These are phyloP conservation scores for Columba livia DNA, from an alignment of 2,113 vertebrate genomes.

Conservation along the genomic window DNA sequence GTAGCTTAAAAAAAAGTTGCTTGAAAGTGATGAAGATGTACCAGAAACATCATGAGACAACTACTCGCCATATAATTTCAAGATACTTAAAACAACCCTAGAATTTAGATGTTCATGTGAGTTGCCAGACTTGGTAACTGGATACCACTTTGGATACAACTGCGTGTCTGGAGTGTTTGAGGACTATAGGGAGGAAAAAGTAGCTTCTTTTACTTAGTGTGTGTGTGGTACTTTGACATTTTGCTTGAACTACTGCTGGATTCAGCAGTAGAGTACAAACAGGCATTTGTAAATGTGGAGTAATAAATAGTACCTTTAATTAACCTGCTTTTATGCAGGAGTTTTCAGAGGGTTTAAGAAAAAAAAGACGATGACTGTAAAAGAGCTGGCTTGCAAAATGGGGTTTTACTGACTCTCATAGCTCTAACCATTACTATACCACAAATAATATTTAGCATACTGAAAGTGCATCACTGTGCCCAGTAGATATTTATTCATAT, in stretches of 20 bases:
- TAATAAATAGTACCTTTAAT: slow-evolving; percentile 20
- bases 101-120: neutral
- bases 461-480: neutral
- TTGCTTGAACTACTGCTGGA: neutral
- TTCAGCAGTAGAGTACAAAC: neutral
- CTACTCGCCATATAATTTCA: neutral
- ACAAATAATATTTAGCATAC: slow-evolving; percentile 10
- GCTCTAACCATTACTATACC: slow-evolving; percentile 4
- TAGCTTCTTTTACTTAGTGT: neutral
- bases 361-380: neutral
- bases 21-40: neutral
- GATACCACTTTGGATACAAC: neutral
- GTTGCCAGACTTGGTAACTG: neutral
- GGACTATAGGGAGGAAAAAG: neutral
- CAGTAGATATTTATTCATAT: slow-evolving; percentile 8
- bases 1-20: neutral
- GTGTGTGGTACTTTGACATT: neutral
- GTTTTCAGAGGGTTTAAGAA: neutral
- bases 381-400: neutral
- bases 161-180: neutral
- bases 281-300: neutral
- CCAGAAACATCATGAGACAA: neutral
- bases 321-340: neutral
- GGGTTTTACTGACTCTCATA: slow-evolving; percentile 10
- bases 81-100: neutral